Evolutionary conservation across 1,140 invertebrate species (phyloP), one percentile per base, ranked within the genome.

Genomic region (Bombyx mandarina): DNA sequence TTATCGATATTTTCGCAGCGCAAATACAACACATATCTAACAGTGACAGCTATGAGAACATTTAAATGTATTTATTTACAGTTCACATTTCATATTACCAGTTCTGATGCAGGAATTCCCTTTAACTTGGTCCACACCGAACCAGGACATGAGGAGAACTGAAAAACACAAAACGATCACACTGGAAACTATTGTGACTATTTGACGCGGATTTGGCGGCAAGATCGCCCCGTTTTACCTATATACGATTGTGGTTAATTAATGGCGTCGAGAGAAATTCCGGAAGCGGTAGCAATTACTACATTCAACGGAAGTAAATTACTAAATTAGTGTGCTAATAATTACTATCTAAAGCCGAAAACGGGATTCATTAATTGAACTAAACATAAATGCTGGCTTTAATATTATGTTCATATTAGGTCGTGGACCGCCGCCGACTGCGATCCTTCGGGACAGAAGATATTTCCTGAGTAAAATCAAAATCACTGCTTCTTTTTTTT

Each of bases 121-220:
- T 66, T 86, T 85, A 51, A 85, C 82, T 77, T 86, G 75, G 60
- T 85, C 80, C 70, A 81, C 83, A 49, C 83, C 83, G 64, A 86
- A 81, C 83, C 83, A 86, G 62, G 83, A 86, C 80, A 86, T 82
- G 56, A 86, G 83, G 58, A 86, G 79, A 73, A 86, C 83, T 86
- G 81, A 45, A 77, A 82, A 73, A 65, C 55, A 56, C 57, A 62
- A 7, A n/a, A 53, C 52, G 7, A 9, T 49, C 7, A 9, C 22
- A 1, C 12, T 50, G 48, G 8, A 8, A 2, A 7, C 7, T 50
- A 10, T 8, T 18, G n/a, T 1, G 2, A 12, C 2, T 6, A 49
- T 49, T 6, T 2, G 7, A 49, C 48, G 48, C 48, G 48, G 5
- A 49, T 18, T 18, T 18, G 12, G 12, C 26, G 26, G 2, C 2